Evolutionary conservation across 1,140 invertebrate genomes (phyloP), one percentile per base, ranked within the genome.

Genomic region (Rhagoletis zephyria): DNA sequence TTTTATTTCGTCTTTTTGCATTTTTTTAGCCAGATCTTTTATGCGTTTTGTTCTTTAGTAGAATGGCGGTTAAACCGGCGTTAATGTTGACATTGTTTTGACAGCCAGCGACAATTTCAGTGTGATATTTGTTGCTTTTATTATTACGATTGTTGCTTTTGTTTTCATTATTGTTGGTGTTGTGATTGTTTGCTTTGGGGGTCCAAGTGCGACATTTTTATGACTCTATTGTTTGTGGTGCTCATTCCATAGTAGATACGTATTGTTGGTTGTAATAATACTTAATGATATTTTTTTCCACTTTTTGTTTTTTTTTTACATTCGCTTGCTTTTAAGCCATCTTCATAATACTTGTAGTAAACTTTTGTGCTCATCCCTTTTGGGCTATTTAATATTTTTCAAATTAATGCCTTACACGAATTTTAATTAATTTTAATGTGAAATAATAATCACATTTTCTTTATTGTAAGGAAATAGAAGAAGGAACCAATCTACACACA

Each of bases 81-180:
- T 81, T 81, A 81, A 51, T 81, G 74, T 56, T 81, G 74, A 81
- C 74, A 81, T 81, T 81, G 74, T 51, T 81, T 81, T 81, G 74
- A 81, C 74, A 81, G 74, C 48, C 16, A 81, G 74, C 45, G 74
- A 81, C 74, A 81, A 81, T 81, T 81, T 81, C n/a, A 81, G 74
- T 81, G 74, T 42, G 42, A 81, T 81, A 81, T 81, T 81, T 74
- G 1, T 74, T 74, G 14, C 16, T 48, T 12, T 74, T 48, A 74
- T 16, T 74, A 42, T 74, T 45, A 14, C 40, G 40, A 2, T 14
- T 74, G 67, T 45, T 74, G 67, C 40, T 74, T 16, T 45, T 40
- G 42, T 74, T 67, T 30, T 65, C 1, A 5, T 65, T 70, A 16
- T 74, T 40, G 14, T 74, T 74, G 10, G 14, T 5, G 45, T 74